Conservation (phyloP, 1,140 invertebrate genomes). For the Achroia grisella region DNA sequence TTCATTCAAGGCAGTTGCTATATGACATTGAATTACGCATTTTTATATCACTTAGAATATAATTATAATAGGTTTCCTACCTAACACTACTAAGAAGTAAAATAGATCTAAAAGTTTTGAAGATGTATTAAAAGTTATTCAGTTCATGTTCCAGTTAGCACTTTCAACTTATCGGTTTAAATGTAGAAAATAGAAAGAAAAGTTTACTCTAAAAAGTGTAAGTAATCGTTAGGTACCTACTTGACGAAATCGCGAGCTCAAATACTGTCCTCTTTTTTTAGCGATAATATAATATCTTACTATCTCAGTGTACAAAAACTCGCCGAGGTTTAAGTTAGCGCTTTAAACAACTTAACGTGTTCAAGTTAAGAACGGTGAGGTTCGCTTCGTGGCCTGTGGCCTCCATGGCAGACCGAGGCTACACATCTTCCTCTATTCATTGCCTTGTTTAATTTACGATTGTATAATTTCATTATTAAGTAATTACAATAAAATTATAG, state of each 20-base stretch:
- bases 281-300: no score
- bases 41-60: slow-evolving; percentile 4
- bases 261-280: no score
- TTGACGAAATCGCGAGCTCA: no score
- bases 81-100: no score
- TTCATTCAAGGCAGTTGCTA: slow-evolving; percentile 24
- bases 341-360: slow-evolving; percentile 21
- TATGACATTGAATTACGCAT: slow-evolving; percentile 15
- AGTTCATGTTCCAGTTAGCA: no score
- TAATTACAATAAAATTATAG: slow-evolving; percentile 2
- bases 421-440: slow-evolving; percentile 38
- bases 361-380: slow-evolving; percentile 19
- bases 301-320: no score
- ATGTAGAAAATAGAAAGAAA: background rate
- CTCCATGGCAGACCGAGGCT: slow-evolving; percentile 39
- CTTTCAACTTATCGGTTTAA: no score
- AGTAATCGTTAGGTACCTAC: no score
- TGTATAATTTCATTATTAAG: slow-evolving; percentile 5
- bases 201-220: no score
- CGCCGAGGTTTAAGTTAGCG: background rate
- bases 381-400: slow-evolving; percentile 17
- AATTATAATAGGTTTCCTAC: no score
- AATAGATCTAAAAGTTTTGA: no score
- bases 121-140: no score
- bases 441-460: slow-evolving; percentile 20